Evolutionary conservation across 1,140 invertebrate genomes (phyloP).

Genomic region (Trichonephila clavata): DNA sequence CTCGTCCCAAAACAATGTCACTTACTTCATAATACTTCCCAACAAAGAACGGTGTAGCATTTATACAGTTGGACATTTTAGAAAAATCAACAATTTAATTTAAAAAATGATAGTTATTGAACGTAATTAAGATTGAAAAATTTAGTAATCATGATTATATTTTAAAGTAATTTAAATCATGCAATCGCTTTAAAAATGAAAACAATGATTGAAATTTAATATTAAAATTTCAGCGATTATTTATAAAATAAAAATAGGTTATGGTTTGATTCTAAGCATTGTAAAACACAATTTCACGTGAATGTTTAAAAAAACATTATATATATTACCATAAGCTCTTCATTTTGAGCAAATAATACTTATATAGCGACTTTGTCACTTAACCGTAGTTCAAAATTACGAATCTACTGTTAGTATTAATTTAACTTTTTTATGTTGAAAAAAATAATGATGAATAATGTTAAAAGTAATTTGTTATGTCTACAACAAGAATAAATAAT

Average conservation of each 20-base stretch:
- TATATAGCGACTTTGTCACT: too few relatives aligned
- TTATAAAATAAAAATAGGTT: background rate
- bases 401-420: too few relatives aligned
- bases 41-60: background rate
- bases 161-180: background rate
- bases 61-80: background rate
- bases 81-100: background rate
- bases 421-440: too few relatives aligned
- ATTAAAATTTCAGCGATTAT: background rate
- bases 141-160: background rate
- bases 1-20: conserved; percentile 41
- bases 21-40: conserved; percentile 53
- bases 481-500: too few relatives aligned
- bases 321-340: too few relatives aligned
- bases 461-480: too few relatives aligned
- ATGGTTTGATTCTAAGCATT: background rate
- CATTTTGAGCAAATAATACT: too few relatives aligned
- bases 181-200: background rate
- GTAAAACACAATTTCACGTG: background rate
- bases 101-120: background rate
- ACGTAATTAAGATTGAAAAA: background rate
- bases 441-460: too few relatives aligned
- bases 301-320: background rate
- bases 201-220: background rate
- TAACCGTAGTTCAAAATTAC: too few relatives aligned